Conservation (phyloP, 2,113 vertebrate species). For the Gambusia holbrooki region DNA sequence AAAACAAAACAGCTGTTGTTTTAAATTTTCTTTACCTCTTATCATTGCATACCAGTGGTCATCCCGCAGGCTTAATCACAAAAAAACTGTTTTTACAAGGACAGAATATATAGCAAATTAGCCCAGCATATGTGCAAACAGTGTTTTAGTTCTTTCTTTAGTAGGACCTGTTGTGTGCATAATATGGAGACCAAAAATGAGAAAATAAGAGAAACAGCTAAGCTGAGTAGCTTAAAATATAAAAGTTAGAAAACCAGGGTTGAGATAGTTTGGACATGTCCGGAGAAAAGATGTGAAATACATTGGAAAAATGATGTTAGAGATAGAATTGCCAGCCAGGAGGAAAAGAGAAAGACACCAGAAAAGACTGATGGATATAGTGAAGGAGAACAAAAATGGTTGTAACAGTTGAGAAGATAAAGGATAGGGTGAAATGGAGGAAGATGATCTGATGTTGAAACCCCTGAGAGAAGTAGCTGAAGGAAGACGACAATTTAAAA, state of each 20-base stretch:
- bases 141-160: not conserved
- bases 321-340: not conserved
- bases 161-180: not conserved
- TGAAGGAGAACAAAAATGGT: not conserved
- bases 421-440: no score
- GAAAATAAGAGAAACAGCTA: not conserved
- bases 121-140: not conserved
- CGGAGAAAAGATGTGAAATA: not conserved
- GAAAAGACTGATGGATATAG: not conserved
- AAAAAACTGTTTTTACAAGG: conserved; percentile 33
- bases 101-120: conserved; percentile 33
- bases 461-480: not conserved
- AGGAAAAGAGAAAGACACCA: not conserved
- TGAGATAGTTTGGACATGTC: not conserved
- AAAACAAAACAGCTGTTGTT: conserved; percentile 64
- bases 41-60: conserved; percentile 51
- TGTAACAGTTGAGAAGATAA: not conserved
- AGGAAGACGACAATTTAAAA: not conserved
- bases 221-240: not conserved
- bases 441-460: not conserved
- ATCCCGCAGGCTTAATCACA: conserved; percentile 49
- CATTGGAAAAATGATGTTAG: not conserved
- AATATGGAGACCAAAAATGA: not conserved
- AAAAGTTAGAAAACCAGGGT: not conserved
- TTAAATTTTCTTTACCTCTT: conserved; percentile 54